Conservation (phyloP, 2,797 vertebrate species). For the Rhyacichthys aspro region DNA sequence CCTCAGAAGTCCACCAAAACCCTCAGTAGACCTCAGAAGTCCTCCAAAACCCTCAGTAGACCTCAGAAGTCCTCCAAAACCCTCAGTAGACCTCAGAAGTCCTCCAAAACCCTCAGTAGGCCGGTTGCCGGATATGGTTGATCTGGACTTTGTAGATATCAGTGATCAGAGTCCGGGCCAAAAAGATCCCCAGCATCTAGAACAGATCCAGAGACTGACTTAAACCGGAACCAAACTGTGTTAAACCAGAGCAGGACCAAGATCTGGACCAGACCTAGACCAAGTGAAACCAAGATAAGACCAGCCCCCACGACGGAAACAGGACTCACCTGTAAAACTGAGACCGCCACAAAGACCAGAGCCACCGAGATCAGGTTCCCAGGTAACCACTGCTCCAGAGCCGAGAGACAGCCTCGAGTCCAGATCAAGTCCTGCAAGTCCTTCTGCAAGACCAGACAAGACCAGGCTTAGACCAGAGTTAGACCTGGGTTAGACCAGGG, state of each 20-base stretch:
- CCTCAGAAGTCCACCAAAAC: too few species aligned
- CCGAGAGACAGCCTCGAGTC: conserved; percentile 87
- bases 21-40: too few species aligned
- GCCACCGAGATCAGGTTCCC: conserved; percentile 92
- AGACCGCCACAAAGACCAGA: conserved; percentile 88
- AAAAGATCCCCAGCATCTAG: conserved; percentile 95
- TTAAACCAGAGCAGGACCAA: too few species aligned
- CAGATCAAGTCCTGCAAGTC: conserved; percentile 82
- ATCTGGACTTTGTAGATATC: conserved; percentile 90
- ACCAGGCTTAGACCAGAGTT: too few species aligned
- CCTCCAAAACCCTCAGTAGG: not conserved
- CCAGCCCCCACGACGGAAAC: too few species aligned
- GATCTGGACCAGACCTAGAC: too few species aligned
- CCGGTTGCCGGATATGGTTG: conserved; percentile 27
- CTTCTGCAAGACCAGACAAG: conserved; percentile 26
- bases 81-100: too few species aligned
- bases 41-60: too few species aligned
- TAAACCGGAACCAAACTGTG: too few species aligned
- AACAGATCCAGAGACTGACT: not conserved
- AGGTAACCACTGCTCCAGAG: conserved; percentile 91
- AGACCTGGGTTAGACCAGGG: too few species aligned
- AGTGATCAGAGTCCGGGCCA: conserved; percentile 89
- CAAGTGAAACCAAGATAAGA: too few species aligned
- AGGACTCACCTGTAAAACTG: conserved; percentile 87
- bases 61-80: too few species aligned